Conservation (phyloP, 2,113 vertebrate species). For the Petrocephalus zakoni region DNA sequence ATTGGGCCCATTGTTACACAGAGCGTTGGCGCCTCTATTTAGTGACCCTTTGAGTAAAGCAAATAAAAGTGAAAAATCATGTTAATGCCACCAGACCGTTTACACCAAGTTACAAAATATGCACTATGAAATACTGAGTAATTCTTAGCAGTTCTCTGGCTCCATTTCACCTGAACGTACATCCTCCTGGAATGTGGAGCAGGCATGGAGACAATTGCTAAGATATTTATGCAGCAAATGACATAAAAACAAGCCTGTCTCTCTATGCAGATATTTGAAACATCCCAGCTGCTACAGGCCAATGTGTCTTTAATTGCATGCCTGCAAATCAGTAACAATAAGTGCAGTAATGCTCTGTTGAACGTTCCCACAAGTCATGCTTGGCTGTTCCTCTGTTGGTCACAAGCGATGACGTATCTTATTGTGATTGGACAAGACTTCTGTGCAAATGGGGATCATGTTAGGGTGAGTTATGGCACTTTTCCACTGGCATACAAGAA, state of each 20-base stretch:
- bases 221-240: not conserved
- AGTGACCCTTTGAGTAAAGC: not conserved
- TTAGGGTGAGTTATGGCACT: not conserved
- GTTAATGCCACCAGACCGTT: not conserved
- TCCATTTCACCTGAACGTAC: not conserved
- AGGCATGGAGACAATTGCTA: not conserved
- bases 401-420: not conserved
- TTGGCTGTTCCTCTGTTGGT: not conserved
- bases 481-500: not conserved
- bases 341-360: not conserved
- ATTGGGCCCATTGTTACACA: not conserved
- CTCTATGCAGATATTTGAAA: not conserved
- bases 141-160: not conserved
- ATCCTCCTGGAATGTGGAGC: not conserved
- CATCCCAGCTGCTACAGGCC: not conserved
- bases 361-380: not conserved
- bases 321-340: not conserved
- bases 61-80: not conserved
- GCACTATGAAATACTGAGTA: not conserved
- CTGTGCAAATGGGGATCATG: not conserved
- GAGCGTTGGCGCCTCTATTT: not conserved
- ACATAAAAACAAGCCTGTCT: not conserved
- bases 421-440: not conserved
- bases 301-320: not conserved
- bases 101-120: not conserved